A percentile compares a stretch with the other conserved stretches of the same genome.
These are phyloP conservation scores for Sycobia sp. DNA, from an alignment of 1,140 invertebrate species.

Conservation along the genomic window DNA sequence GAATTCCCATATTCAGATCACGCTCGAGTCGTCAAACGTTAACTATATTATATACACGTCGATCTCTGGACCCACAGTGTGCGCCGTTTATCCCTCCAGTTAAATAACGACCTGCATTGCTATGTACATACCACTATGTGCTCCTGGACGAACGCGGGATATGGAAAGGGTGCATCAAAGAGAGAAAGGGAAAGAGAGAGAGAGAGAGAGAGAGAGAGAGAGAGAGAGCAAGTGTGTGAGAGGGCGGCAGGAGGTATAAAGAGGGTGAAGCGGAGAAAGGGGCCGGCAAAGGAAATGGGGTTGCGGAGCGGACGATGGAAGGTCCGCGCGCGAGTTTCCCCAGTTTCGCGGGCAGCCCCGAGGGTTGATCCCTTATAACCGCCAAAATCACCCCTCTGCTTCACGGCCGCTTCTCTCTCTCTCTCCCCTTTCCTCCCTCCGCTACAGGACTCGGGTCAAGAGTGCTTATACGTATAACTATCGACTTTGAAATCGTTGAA, in stretches of 20 bases:
- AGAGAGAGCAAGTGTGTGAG: too few species aligned
- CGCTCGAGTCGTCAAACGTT: slow-evolving; percentile 45
- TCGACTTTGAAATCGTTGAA: slow-evolving; percentile 21
- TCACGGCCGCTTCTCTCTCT: neutral
- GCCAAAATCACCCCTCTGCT: neutral
- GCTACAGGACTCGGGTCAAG: too few species aligned
- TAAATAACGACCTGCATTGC: slow-evolving; percentile 44
- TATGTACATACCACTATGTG: slow-evolving; percentile 21
- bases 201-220: slow-evolving; percentile 1
- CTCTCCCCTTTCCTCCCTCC: too few species aligned
- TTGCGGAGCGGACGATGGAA: too few species aligned
- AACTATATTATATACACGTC: slow-evolving; percentile 43
- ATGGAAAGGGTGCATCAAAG: neutral
- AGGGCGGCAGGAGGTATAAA: neutral
- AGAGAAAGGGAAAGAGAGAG: neutral
- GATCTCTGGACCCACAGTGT: slow-evolving; percentile 14
- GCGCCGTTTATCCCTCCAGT: neutral
- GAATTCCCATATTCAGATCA: slow-evolving; percentile 40
- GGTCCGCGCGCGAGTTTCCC: neutral
- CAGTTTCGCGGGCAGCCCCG: neutral
- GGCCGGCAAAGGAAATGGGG: too few species aligned
- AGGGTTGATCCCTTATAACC: slow-evolving; percentile 9
- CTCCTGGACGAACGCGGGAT: neutral
- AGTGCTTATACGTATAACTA: too few species aligned
- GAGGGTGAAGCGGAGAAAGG: neutral